Conservation (phyloP, 2,113 vertebrate genomes). For the Cepphus grylle region DNA sequence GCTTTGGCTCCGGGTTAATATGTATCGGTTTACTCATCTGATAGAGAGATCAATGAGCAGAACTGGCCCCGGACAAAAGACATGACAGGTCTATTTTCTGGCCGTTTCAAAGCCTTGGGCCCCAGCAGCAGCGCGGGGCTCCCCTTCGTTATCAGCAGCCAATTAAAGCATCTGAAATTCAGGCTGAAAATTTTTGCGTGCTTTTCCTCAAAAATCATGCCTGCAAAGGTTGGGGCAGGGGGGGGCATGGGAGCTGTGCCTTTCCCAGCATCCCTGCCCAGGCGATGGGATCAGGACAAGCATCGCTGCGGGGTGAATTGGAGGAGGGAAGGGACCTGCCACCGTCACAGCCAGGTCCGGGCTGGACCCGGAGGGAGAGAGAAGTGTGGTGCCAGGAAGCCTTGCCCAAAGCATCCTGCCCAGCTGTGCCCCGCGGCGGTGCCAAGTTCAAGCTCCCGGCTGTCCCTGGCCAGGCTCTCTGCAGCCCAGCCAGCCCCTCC, state of each 20-base stretch:
- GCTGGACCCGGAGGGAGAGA: background rate
- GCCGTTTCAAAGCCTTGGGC: background rate
- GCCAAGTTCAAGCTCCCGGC: background rate
- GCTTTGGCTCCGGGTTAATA: conserved; percentile 2
- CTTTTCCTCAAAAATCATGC: background rate
- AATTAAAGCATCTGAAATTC: background rate
- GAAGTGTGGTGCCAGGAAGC: fast-evolving
- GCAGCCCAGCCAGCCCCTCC: background rate
- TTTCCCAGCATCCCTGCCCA: background rate
- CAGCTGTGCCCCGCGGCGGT: fast-evolving
- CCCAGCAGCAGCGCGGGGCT: fast-evolving
- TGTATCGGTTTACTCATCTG: background rate
- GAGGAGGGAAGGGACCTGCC: background rate
- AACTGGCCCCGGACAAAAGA: background rate
- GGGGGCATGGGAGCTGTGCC: background rate
- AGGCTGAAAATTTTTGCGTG: background rate
- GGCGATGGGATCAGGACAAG: fast-evolving
- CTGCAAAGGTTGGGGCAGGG: background rate
- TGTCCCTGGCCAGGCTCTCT: background rate
- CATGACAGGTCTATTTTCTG: background rate
- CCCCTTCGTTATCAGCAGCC: background rate
- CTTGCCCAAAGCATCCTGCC: background rate
- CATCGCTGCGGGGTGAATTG: fast-evolving
- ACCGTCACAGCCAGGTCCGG: background rate
- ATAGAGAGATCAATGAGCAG: conserved; percentile 24